phyloP scores from a whole-genome alignment of 2,113 vertebrate species.

The Callocephalon fimbriatum region DNA sequence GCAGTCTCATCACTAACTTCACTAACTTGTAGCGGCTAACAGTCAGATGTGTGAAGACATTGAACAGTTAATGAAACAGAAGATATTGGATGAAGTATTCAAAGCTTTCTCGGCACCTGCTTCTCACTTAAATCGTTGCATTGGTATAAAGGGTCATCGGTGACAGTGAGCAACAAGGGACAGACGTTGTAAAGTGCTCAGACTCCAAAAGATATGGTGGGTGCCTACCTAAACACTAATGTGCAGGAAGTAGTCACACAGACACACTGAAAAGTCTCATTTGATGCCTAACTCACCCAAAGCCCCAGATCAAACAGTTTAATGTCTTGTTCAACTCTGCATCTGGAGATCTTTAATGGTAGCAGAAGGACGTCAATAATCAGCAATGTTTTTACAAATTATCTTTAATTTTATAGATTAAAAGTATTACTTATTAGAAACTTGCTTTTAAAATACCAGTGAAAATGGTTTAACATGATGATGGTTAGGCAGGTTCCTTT shows the following conservation, averaged over 20 bases:
- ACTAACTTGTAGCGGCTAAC: neutral
- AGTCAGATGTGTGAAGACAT: neutral
- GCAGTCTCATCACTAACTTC: neutral
- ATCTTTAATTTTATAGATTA: neutral
- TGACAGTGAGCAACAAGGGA: neutral
- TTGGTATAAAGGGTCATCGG: neutral
- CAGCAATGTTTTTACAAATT: neutral
- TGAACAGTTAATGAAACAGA: neutral
- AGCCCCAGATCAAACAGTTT: neutral
- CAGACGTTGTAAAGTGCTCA: neutral
- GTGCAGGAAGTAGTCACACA: neutral
- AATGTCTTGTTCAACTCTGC: neutral
- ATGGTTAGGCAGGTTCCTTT: neutral
- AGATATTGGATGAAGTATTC: neutral
- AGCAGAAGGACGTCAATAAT: neutral
- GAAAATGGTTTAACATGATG: neutral
- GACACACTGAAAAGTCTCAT: neutral
- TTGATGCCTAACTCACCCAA: neutral
- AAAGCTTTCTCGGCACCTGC: accelerated
- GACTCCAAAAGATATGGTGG: neutral
- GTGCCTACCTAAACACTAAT: neutral
- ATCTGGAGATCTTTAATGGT: neutral
- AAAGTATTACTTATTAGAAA: neutral
- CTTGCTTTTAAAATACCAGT: neutral
- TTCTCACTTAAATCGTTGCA: neutral